These are phyloP conservation scores for Magallana ariakensis DNA, from an alignment of 1,140 invertebrate species.

Conservation along the genomic window DNA sequence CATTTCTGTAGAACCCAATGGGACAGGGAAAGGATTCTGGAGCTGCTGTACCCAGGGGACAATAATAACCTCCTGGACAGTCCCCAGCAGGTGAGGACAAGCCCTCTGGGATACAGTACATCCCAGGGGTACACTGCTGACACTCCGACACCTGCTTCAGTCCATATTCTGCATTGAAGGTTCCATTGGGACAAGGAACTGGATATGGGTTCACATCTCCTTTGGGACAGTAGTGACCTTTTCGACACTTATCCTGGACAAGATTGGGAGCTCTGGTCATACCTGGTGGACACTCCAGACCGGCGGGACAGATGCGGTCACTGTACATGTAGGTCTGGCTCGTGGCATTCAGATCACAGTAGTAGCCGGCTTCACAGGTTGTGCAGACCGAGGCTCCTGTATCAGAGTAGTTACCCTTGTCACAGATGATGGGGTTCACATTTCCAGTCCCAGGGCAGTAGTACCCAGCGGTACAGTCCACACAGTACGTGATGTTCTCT, in stretches of 20 bases:
- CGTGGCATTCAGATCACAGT: conserved; percentile 75
- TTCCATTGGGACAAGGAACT: conserved; percentile 75
- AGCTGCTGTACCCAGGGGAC: conserved; percentile 71
- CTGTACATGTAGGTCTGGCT: conserved; percentile 70
- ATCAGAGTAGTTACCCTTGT: conserved; percentile 76
- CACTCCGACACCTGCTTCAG: conserved; percentile 72
- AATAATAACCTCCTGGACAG: conserved; percentile 75
- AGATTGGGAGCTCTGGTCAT: conserved; percentile 74
- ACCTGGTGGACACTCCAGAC: conserved; percentile 75
- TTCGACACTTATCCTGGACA: conserved; percentile 69
- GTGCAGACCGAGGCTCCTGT: conserved; percentile 69
- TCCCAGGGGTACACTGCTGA: conserved; percentile 73
- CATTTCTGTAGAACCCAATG: conserved; percentile 77
- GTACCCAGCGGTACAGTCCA: conserved; percentile 71
- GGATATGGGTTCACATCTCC: conserved; percentile 75
- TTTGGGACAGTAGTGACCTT: conserved; percentile 75
- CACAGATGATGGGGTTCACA: conserved; percentile 70
- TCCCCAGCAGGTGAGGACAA: conserved; percentile 66
- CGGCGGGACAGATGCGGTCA: conserved; percentile 73
- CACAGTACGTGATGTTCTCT: conserved; percentile 64
- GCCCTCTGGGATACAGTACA: conserved; percentile 70
- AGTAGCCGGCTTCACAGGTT: conserved; percentile 73
- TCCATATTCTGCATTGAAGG: conserved; percentile 72
- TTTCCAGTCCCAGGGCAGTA: conserved; percentile 71
- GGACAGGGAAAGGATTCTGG: conserved; percentile 72